These are phyloP conservation scores for Mobula birostris DNA, from an alignment of 2,113 vertebrate genomes.

Conservation along the genomic window DNA sequence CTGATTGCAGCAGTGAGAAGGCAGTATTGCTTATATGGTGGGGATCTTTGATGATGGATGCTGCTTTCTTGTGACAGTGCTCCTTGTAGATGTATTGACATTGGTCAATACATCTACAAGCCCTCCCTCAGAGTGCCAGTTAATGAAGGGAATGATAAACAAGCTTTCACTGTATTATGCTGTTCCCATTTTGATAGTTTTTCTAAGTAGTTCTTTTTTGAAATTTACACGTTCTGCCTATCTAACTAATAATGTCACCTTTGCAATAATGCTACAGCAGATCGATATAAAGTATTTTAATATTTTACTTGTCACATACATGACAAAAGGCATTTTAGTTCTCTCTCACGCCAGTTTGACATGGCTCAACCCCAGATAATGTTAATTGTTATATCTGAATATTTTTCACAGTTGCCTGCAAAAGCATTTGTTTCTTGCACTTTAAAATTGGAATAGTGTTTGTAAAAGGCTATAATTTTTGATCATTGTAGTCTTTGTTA, in stretches of 20 bases:
- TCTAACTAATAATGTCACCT: background rate
- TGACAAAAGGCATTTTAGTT: background rate
- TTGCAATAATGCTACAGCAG: background rate
- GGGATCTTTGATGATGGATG: no score
- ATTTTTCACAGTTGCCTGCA: background rate
- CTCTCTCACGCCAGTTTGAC: background rate
- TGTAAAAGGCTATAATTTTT: background rate
- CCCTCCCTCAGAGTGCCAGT: no score
- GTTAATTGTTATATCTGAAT: background rate
- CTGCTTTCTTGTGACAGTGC: no score
- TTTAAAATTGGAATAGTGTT: background rate
- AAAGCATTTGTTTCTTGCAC: background rate
- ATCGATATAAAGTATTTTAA: background rate
- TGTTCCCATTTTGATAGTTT: background rate
- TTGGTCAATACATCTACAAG: no score
- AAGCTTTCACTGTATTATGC: background rate
- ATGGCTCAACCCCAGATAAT: background rate
- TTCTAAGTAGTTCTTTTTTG: background rate
- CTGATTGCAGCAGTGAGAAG: no score
- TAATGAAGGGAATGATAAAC: no score
- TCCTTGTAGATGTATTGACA: no score
- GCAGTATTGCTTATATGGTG: no score
- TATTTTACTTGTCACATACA: background rate
- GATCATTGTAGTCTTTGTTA: background rate
- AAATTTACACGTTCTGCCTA: background rate